phyloP scores from a whole-genome alignment of 2,113 vertebrate species.

The Melanotaenia duboulayi region DNA sequence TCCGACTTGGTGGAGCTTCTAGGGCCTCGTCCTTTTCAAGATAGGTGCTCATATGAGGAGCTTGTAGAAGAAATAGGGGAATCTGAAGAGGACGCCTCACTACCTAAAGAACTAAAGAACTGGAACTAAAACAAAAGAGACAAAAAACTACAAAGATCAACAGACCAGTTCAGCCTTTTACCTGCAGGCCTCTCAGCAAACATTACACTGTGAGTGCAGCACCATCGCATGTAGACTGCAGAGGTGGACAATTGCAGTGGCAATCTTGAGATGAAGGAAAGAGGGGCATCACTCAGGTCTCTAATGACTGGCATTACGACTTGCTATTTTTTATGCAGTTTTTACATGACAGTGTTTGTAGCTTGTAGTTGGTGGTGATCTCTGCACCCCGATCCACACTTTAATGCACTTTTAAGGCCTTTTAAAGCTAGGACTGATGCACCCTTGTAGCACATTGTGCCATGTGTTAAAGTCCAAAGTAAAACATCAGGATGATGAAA shows the following conservation, averaged over 20 bases:
- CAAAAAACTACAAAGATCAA: neutral
- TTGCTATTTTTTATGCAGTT: conserved; percentile 14
- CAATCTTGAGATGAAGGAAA: neutral
- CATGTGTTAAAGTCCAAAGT: too few relatives aligned
- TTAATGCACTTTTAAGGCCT: too few relatives aligned
- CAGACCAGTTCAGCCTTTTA: conserved; percentile 17
- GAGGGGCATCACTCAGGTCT: conserved; percentile 9
- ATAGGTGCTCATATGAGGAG: conserved; percentile 93
- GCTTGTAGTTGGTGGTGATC: neutral
- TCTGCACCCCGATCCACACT: neutral
- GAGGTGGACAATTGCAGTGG: neutral
- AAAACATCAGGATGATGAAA: too few relatives aligned
- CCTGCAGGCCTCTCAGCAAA: conserved; percentile 34
- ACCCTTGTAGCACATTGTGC: too few relatives aligned
- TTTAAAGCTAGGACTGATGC: too few relatives aligned
- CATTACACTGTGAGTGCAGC: neutral
- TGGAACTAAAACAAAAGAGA: conserved; percentile 30
- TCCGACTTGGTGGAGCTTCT: conserved; percentile 93
- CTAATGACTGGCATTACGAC: neutral
- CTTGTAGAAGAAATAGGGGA: conserved; percentile 92
- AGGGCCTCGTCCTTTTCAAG: conserved; percentile 90
- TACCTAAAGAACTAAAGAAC: conserved; percentile 92
- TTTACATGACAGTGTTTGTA: conserved; percentile 2
- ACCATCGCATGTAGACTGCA: conserved; percentile 2
- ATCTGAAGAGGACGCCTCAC: conserved; percentile 88